Conservation (phyloP, 64 coral and sea anemone genomes). For the Catalaphyllia jardinei region DNA sequence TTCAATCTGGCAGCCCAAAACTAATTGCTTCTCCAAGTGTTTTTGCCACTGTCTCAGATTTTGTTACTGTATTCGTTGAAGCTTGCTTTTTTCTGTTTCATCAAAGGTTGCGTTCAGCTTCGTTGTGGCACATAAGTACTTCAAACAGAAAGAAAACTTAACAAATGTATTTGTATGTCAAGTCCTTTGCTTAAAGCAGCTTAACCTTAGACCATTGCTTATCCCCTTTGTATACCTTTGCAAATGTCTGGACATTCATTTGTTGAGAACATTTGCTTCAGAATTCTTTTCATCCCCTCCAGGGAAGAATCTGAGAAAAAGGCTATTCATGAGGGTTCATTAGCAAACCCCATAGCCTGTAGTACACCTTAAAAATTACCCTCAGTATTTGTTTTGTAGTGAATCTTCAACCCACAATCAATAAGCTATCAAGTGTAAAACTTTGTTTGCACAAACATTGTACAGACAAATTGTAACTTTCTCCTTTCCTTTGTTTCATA, state of each 20-base stretch:
- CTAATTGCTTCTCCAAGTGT: conserved; percentile 38
- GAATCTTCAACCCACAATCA: too few relatives aligned
- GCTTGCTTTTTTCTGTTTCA: too few relatives aligned
- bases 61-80: background rate
- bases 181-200: background rate
- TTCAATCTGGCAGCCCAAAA: conserved; percentile 15
- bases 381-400: too few relatives aligned
- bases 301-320: too few relatives aligned
- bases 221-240: background rate
- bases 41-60: background rate
- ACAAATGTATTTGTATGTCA: conserved; percentile 8
- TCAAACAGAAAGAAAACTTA: background rate
- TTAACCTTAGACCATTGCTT: conserved; percentile 15
- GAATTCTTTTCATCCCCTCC: background rate
- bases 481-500: background rate
- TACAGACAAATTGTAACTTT: too few relatives aligned
- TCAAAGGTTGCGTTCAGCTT: background rate
- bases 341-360: too few relatives aligned
- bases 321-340: too few relatives aligned
- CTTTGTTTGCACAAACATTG: background rate
- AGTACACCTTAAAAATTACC: too few relatives aligned
- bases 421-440: too few relatives aligned
- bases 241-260: conserved; percentile 31
- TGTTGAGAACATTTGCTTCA: background rate
- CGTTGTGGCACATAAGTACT: too few relatives aligned